Evolutionary conservation across 1,140 invertebrate species (phyloP), one percentile per base, ranked within the genome.

Genomic region (Sminthurides bifidus): DNA sequence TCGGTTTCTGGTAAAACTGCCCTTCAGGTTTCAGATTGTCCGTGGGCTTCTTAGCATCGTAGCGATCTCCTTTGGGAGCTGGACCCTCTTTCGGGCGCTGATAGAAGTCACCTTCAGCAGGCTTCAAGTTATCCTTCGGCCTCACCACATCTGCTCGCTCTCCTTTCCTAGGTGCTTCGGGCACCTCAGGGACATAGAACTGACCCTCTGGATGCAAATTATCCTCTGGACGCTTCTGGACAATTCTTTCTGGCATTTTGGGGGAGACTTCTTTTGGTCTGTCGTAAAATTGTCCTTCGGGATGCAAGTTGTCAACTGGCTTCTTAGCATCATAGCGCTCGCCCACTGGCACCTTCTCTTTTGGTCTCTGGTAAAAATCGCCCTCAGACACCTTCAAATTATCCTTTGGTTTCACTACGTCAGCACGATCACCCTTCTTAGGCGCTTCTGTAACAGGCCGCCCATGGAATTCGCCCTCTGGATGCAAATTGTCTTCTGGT

Each of bases 91-190:
- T 26, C 6, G 45, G 45, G 19, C 46, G 30, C 3, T 66, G 59
- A 21, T 68, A 64, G 56, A 75, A 74, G 17, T 72, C 69, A 31
- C 79, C 79, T 69, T 79, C 78, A 19, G 49, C 27, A 30, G 73
- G 71, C 48, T 64, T 65, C 1, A 79, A 55, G 65, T 79, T 78
- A 60, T 80, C 78, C 69, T 30, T 43, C 35, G 41, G 76, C 52
- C 73, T 77, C 1, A 77, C 71, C 24, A 80, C 67, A 46, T 80
- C 75, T 1, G 77, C 73, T 61, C 75, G 68, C 66, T 80, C 77
- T 14, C 77, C 76, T 63, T 70, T 74, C 5, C 75, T 52, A 33
- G 56, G 51, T 26, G 40, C 57, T 14, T 14, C 30, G 17, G 55
- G 14, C 27, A 44, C 21, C n/a, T 46, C 29, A n/a, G 14, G 24